These are phyloP conservation scores for Danaus chrysippus DNA, from an alignment of 2,888 invertebrate species.

Conservation along the genomic window DNA sequence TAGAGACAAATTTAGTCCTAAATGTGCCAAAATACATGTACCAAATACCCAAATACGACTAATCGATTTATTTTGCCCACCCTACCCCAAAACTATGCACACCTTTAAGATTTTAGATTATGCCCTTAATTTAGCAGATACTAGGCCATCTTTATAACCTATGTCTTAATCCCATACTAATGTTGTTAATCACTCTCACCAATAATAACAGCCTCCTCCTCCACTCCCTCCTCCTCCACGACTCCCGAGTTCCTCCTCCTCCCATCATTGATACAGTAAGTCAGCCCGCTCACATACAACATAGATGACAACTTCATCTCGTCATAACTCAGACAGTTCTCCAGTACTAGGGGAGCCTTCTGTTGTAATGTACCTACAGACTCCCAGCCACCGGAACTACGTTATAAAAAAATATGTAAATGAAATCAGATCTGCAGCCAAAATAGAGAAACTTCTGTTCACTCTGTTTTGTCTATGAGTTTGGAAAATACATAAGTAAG, in stretches of 20 bases:
- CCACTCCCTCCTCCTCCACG: slow-evolving; percentile 59
- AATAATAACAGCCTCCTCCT: slow-evolving; percentile 65
- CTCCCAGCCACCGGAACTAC: slow-evolving; percentile 79
- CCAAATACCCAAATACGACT: too few species aligned
- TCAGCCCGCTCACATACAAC: slow-evolving; percentile 78
- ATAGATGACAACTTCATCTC: slow-evolving; percentile 81
- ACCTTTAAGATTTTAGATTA: too few species aligned
- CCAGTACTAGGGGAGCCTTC: slow-evolving; percentile 70
- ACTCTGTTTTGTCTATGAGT: too few species aligned
- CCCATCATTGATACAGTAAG: slow-evolving; percentile 81
- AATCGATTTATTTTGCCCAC: too few species aligned
- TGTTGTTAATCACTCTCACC: slow-evolving; percentile 41
- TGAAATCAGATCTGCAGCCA: not conserved
- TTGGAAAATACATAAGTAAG: too few species aligned
- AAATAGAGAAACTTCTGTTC: too few species aligned
- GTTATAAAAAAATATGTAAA: slow-evolving; percentile 1
- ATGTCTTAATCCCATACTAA: too few species aligned
- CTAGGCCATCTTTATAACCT: too few species aligned
- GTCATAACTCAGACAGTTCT: slow-evolving; percentile 81
- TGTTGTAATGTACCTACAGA: slow-evolving; percentile 77
- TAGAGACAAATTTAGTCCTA: too few species aligned
- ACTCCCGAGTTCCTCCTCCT: slow-evolving; percentile 73
- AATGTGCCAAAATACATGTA: too few species aligned
- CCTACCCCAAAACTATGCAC: too few species aligned
- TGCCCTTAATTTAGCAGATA: too few species aligned